Evolutionary conservation across 2,888 invertebrate genomes (phyloP), one percentile per base, ranked within the genome.

Genomic region (Ptychoptera albimana): DNA sequence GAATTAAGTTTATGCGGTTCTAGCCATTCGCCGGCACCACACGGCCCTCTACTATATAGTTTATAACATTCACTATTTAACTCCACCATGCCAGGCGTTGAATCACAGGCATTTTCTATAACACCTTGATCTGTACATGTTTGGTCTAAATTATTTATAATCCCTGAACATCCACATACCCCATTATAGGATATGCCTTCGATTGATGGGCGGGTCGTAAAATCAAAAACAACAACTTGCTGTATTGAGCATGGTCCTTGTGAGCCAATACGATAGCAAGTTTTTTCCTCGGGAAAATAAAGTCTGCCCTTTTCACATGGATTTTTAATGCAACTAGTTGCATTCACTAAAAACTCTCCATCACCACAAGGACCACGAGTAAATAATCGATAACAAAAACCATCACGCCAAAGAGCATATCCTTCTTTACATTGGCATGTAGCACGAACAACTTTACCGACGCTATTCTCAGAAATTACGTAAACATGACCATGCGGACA

Each of bases 121-220:
- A 45, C 48, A 41, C 55, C 52, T 13, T 51, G 51, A 37, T 51
- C 49, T 0, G 55, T 51, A 48, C 64, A 64, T 45, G 62, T 57
- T 46, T 64, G 65, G 46, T 66, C 63, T 37, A 65, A 54, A 47
- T 63, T 61, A 41, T 54, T 65, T 3, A 67, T 57, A 11, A 64
- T 60, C 1, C 62, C 69, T 1, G 73, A 72, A 55, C 87, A 87
- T 8, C 79, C 79, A 54, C 88, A 88, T 40, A 82, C 74, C 1
- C 87, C 88, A 53, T 84, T 82, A 60, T 84, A 85, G 39, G 84
- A 82, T 38, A 86, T 73, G 0, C 86, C 87, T 54, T 86, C 85
- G 2, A 85, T 57, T 0, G 84, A 82, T 0, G 84, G 83, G 2
- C 83, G 65, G 0, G 81, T 77, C 14, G 77, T 79, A 55, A 84